These are phyloP conservation scores for Sthenelais limicola DNA, from an alignment of 2,888 invertebrate species.

Conservation along the genomic window DNA sequence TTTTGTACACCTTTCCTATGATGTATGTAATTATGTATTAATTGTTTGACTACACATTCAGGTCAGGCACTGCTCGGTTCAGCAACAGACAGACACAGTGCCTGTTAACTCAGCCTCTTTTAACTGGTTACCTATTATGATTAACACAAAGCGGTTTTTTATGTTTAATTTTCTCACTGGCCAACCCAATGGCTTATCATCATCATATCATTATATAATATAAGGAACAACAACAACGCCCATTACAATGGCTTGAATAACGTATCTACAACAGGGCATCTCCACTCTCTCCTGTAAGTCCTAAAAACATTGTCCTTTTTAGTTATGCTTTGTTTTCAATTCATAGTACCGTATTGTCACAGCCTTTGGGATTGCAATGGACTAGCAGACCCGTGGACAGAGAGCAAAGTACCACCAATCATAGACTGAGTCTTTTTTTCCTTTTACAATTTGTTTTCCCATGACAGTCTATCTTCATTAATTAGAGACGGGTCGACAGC, in stretches of 20 bases:
- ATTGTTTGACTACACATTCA: conserved; percentile 21
- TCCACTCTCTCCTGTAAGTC: conserved; percentile 1
- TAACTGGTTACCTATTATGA: too few species aligned
- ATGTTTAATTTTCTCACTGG: too few species aligned
- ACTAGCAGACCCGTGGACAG: conserved; percentile 38
- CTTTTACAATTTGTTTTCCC: too few species aligned
- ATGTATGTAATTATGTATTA: too few species aligned
- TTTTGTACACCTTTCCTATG: conserved; percentile 31
- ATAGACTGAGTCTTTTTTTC: background rate
- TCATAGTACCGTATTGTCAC: too few species aligned
- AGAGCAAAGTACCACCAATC: conserved; percentile 32
- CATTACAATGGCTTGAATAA: conserved; percentile 11
- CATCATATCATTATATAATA: too few species aligned
- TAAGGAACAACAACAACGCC: conserved; percentile 30
- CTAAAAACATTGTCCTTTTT: conserved; percentile 32
- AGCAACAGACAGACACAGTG: conserved; percentile 8
- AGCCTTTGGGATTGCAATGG: conserved; percentile 38
- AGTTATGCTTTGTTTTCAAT: too few species aligned
- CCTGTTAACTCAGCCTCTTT: conserved; percentile 32
- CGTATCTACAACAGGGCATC: conserved; percentile 35
- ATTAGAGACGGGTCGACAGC: too few species aligned
- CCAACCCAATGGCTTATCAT: too few species aligned
- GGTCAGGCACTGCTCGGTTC: conserved; percentile 31
- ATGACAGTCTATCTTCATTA: too few species aligned
- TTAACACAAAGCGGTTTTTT: too few species aligned